phyloP scores from a whole-genome alignment of 2,113 vertebrate genomes.

The Oreochromis spilurus region DNA sequence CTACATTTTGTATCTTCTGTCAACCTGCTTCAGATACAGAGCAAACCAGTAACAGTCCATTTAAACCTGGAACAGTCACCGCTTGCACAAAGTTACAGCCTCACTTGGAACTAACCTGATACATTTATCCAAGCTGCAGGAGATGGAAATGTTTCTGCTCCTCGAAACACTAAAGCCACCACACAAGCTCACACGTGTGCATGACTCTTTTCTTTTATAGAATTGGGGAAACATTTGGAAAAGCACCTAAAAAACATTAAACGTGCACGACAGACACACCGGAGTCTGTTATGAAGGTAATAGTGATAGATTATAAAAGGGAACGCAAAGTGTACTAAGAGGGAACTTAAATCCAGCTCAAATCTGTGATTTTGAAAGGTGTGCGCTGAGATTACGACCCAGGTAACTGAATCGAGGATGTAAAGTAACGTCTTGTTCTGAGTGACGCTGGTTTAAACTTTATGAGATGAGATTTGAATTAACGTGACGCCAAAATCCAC shows the following conservation, averaged over 20 bases:
- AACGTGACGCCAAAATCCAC: neutral
- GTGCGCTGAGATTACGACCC: neutral
- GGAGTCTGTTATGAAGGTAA: neutral
- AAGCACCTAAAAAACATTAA: neutral
- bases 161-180: neutral
- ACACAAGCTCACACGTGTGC: neutral
- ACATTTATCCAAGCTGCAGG: neutral
- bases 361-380: neutral
- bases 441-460: neutral
- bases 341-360: neutral
- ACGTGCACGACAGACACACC: rapidly evolving
- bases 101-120: neutral
- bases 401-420: neutral
- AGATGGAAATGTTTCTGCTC: neutral
- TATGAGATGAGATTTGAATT: neutral
- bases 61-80: neutral
- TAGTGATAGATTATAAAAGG: neutral
- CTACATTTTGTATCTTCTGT: slow-evolving; percentile 38
- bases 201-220: neutral
- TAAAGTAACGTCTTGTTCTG: neutral
- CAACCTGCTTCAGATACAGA: slow-evolving; percentile 42
- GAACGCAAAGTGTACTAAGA: neutral
- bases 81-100: neutral
- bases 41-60: neutral
- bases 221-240: neutral